phyloP scores from a whole-genome alignment of 2,113 vertebrate genomes.

The Aviceda subcristata region DNA sequence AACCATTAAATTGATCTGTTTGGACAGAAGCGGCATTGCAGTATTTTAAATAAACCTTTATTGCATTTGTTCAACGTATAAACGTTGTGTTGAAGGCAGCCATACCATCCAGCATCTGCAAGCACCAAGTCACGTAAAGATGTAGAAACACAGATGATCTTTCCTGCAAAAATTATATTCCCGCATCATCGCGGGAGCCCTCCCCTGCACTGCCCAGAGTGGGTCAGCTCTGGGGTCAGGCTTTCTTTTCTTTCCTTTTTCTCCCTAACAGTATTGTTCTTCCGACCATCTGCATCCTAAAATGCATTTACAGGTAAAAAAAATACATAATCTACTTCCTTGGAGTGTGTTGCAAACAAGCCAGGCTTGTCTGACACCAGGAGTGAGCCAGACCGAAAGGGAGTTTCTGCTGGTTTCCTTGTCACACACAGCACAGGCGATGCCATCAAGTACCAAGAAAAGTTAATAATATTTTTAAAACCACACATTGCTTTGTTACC shows the following conservation, averaged over 20 bases:
- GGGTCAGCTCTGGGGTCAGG: fast-evolving
- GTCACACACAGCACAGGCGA: fast-evolving
- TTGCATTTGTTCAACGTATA: not conserved
- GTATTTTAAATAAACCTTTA: not conserved
- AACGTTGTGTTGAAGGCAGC: not conserved
- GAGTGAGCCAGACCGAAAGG: not conserved
- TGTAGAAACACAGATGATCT: fast-evolving
- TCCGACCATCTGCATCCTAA: not conserved
- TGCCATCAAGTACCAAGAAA: not conserved
- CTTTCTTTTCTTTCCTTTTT: not conserved
- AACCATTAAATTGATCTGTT: not conserved
- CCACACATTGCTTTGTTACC: fast-evolving
- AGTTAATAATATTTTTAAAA: not conserved
- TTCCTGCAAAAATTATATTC: not conserved
- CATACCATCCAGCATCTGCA: not conserved
- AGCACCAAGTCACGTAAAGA: fast-evolving
- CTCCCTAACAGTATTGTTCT: not conserved
- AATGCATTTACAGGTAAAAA: not conserved
- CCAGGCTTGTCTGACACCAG: not conserved
- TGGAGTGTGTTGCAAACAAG: fast-evolving
- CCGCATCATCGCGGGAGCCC: fast-evolving
- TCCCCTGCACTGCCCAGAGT: fast-evolving
- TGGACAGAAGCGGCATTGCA: not conserved
- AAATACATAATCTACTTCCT: not conserved
- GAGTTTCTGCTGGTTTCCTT: no score